A percentile compares a stretch with the other conserved stretches of the same genome.
phyloP scores from a whole-genome alignment of 2,113 vertebrate species.

The Poecile atricapillus region DNA sequence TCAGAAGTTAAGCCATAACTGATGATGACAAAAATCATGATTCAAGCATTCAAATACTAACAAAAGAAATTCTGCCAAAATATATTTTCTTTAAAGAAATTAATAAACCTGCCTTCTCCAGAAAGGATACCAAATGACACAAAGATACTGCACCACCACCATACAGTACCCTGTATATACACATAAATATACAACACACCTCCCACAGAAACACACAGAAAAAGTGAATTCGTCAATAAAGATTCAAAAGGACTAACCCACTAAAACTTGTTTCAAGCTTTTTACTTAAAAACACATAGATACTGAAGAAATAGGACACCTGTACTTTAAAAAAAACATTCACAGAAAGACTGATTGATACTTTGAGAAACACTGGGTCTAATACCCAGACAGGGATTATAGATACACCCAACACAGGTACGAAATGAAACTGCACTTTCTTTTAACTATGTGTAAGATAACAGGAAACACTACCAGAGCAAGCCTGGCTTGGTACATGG shows the following conservation, averaged over 20 bases:
- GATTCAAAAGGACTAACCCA: neutral
- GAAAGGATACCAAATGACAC: neutral
- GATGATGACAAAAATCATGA: neutral
- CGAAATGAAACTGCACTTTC: neutral
- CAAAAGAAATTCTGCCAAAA: neutral
- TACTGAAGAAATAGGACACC: neutral
- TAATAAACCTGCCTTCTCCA: neutral
- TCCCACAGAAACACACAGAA: neutral
- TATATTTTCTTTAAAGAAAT: neutral
- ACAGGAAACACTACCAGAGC: neutral
- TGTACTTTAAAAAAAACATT: neutral
- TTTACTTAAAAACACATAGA: neutral
- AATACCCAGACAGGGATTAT: neutral
- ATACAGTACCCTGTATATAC: neutral
- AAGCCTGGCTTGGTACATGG: neutral
- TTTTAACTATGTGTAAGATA: neutral
- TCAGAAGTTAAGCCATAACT: neutral
- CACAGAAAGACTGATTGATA: neutral
- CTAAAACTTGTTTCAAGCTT: neutral
- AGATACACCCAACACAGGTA: neutral
- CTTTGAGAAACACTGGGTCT: neutral
- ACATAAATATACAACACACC: accelerated
- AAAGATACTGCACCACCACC: neutral
- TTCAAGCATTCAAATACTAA: neutral
- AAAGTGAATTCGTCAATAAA: neutral